These are phyloP conservation scores for Toxostoma redivivum DNA, from an alignment of 2,113 vertebrate species.

Conservation along the genomic window DNA sequence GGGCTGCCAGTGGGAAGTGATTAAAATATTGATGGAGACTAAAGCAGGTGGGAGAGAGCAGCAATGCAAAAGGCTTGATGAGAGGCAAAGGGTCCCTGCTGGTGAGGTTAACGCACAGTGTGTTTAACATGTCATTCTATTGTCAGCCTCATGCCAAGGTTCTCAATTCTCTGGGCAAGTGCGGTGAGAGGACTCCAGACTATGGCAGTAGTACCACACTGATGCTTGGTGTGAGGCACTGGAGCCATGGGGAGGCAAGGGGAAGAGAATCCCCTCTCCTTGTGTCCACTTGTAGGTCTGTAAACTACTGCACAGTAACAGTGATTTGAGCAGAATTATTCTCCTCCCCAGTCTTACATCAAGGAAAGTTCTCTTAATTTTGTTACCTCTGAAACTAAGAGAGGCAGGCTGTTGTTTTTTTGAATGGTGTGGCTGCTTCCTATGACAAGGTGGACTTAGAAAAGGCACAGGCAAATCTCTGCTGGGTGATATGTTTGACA, in stretches of 20 bases:
- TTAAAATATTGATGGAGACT: background rate
- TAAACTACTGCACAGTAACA: fast-evolving
- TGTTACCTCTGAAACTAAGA: background rate
- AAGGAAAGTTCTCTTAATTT: background rate
- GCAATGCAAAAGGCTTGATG: fast-evolving
- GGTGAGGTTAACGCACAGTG: too few species aligned
- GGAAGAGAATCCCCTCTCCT: background rate
- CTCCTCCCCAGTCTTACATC: background rate
- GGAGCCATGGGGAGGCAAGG: fast-evolving
- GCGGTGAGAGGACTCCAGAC: fast-evolving
- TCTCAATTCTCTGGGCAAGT: background rate
- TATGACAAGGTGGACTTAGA: background rate
- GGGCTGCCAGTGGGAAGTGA: background rate
- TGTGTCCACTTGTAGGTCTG: fast-evolving
- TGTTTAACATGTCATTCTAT: fast-evolving
- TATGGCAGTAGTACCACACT: background rate
- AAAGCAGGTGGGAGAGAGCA: background rate
- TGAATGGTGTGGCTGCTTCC: background rate
- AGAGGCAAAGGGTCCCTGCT: background rate
- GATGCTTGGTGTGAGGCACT: fast-evolving
- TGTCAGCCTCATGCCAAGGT: background rate
- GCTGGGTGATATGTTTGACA: background rate
- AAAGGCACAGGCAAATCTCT: fast-evolving
- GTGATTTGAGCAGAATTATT: background rate
- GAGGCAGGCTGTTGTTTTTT: background rate